Evolutionary conservation across 64 coral and sea anemone genomes (phyloP).

Genomic region (Acropora yongei): DNA sequence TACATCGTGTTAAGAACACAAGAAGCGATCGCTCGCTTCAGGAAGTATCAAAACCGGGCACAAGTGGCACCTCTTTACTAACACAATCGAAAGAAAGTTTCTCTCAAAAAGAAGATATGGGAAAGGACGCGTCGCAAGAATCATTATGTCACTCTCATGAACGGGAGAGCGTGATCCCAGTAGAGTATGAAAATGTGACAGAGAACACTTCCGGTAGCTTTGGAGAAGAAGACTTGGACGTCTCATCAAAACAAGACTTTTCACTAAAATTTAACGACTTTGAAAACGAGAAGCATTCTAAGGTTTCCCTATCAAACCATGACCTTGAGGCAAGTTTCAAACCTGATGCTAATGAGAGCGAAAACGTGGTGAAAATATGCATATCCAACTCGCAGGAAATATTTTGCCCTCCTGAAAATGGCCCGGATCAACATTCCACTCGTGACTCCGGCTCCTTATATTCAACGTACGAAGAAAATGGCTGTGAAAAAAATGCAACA

Average conservation of each 20-base stretch:
- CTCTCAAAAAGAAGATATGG: background rate
- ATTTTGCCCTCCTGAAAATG: slow-evolving; percentile 2
- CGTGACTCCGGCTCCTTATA: slow-evolving; percentile 8
- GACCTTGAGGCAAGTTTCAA: slow-evolving; percentile 27
- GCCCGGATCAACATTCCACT: slow-evolving; percentile 16
- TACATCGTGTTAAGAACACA: background rate
- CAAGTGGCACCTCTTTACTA: background rate
- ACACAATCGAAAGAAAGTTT: background rate
- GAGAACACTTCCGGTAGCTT: slow-evolving; percentile 55
- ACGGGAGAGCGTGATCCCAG: background rate
- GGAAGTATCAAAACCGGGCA: background rate
- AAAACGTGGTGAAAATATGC: slow-evolving; percentile 4
- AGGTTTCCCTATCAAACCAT: slow-evolving; percentile 1
- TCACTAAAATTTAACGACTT: slow-evolving; percentile 11
- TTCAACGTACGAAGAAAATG: background rate
- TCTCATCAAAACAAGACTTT: background rate
- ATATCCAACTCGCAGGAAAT: slow-evolving; percentile 3
- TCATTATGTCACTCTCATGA: background rate
- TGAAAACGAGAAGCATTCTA: slow-evolving; percentile 1
- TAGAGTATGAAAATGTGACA: background rate
- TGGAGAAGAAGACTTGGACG: background rate
- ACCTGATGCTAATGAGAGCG: slow-evolving; percentile 49
- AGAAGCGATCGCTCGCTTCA: background rate
- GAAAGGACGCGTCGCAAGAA: background rate
- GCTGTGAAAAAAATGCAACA: background rate